These are phyloP conservation scores for Ceyx erithaca DNA, from an alignment of 2,797 vertebrate species.

Conservation along the genomic window DNA sequence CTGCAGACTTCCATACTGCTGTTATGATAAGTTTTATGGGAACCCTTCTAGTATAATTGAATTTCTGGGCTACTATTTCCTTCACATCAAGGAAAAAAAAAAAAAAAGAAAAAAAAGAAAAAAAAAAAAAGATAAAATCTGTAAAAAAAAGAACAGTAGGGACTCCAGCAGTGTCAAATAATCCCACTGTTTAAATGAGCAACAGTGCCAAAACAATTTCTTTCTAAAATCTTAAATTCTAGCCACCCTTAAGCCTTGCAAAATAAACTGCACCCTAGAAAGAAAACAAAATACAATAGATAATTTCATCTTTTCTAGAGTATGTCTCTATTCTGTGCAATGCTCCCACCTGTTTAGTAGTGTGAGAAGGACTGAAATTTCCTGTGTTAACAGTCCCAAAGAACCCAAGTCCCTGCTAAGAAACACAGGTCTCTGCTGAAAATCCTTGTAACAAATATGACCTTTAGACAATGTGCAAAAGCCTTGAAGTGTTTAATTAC, in stretches of 20 bases:
- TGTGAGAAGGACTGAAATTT: neutral
- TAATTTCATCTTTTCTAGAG: neutral
- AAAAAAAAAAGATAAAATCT: neutral
- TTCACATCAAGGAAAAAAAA: neutral
- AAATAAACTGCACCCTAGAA: neutral
- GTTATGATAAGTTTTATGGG: neutral
- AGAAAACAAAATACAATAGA: neutral
- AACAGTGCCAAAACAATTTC: neutral
- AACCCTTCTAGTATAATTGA: neutral
- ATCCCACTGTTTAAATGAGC: neutral
- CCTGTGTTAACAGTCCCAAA: neutral
- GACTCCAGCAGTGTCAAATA: neutral
- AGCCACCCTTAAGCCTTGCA: neutral
- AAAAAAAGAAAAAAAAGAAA: neutral
- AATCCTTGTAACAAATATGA: neutral
- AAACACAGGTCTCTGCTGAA: neutral
- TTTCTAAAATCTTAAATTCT: neutral
- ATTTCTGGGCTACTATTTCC: neutral
- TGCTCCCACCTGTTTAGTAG: neutral
- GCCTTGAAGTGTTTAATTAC: neutral
- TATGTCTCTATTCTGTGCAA: neutral
- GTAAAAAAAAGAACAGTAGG: neutral
- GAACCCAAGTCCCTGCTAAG: neutral
- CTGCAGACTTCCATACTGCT: neutral
- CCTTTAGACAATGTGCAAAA: neutral